Evolutionary conservation across 2,888 invertebrate genomes (phyloP).

Genomic region (Digitonthophagus gazella): DNA sequence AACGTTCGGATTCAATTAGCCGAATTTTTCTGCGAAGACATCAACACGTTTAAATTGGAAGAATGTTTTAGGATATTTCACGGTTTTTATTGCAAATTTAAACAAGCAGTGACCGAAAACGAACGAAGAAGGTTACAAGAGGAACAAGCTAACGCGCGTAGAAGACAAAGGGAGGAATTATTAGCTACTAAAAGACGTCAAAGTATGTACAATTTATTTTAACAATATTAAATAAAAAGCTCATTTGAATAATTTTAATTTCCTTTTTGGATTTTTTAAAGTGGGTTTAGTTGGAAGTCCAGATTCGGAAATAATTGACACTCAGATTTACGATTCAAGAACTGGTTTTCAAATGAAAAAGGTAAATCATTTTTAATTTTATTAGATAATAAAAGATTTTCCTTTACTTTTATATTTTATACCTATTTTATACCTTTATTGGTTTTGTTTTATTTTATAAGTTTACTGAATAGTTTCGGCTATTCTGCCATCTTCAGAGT

Average conservation of each 20-base stretch:
- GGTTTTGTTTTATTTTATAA: neutral
- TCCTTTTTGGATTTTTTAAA: constrained; percentile 37
- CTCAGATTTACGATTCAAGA: constrained; percentile 72
- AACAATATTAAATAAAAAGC: neutral
- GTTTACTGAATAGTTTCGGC: neutral
- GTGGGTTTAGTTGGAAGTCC: constrained; percentile 69
- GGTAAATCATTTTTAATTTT: constrained; percentile 28
- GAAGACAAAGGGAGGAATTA: constrained; percentile 73
- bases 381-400: too few species aligned
- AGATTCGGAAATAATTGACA: constrained; percentile 74
- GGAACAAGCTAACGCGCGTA: constrained; percentile 78
- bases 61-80: constrained; percentile 91
- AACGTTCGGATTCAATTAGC: constrained; percentile 75
- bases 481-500: too few species aligned
- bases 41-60: constrained; percentile 84
- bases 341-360: constrained; percentile 60
- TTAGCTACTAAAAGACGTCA: constrained; percentile 61
- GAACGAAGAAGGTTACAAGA: constrained; percentile 78
- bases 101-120: constrained; percentile 81
- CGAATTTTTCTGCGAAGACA: constrained; percentile 94
- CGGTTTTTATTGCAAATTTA: constrained; percentile 84
- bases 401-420: too few species aligned
- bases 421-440: too few species aligned
- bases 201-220: constrained; percentile 51
- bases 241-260: constrained; percentile 13